Conservation (phyloP, 2,797 vertebrate species). For the Sebastes paucispinis region DNA sequence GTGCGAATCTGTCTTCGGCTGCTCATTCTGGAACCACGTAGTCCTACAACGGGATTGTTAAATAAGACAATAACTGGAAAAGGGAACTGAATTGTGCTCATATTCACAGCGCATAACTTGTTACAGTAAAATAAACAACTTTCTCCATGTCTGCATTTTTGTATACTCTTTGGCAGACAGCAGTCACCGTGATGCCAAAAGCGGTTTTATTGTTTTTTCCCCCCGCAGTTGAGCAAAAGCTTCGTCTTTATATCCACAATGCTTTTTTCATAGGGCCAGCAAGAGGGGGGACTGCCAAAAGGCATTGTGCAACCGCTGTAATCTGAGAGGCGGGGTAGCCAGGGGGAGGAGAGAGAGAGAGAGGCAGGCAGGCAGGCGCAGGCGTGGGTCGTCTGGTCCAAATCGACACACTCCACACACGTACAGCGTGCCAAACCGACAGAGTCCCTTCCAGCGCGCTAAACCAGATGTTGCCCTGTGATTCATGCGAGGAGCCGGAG, state of each 20-base stretch:
- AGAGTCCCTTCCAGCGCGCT: conserved; percentile 67
- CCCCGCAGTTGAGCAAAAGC: conserved; percentile 54
- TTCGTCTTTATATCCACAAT: conserved; percentile 54
- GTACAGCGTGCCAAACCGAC: conserved; percentile 68
- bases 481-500: conserved; percentile 63
- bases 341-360: conserved; percentile 49
- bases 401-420: conserved; percentile 77
- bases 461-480: conserved; percentile 81
- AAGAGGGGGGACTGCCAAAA: conserved; percentile 58
- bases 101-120: conserved; percentile 22
- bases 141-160: conserved; percentile 57
- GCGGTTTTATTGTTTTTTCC: conserved; percentile 44
- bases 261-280: conserved; percentile 47
- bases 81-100: not conserved
- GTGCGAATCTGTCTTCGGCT: conserved; percentile 15
- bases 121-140: conserved; percentile 56
- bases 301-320: conserved; percentile 79
- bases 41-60: not conserved
- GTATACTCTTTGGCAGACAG: conserved; percentile 51
- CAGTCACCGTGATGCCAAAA: conserved; percentile 49
- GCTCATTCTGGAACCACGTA: not conserved
- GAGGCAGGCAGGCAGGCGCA: conserved; percentile 31
- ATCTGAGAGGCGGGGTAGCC: conserved; percentile 63
- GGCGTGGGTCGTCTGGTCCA: conserved; percentile 65
- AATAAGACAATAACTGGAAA: conserved; percentile 30